A percentile compares a stretch with the other conserved stretches of the same genome.
Conservation (phyloP, 37 sponge, comb jelly and placozoan genomes). For the Haliclona indistincta region DNA sequence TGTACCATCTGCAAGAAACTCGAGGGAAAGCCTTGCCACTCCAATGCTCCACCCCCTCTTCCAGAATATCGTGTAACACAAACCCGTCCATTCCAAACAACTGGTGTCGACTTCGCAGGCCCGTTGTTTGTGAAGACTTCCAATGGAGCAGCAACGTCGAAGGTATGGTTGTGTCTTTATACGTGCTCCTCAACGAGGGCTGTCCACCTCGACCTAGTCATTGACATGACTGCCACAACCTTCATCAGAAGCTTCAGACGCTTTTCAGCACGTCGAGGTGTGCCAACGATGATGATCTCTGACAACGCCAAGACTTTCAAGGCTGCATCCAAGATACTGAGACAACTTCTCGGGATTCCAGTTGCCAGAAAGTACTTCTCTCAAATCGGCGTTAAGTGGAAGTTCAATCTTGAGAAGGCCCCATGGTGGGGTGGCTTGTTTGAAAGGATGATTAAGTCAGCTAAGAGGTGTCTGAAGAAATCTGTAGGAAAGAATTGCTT, state of each 20-base stretch:
- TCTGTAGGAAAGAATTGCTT: slow-evolving; percentile 4
- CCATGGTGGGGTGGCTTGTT: slow-evolving; percentile 31
- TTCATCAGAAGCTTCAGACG: slow-evolving; percentile 28
- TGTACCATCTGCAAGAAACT: slow-evolving; percentile 16
- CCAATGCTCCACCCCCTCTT: slow-evolving; percentile 14
- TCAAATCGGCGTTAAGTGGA: neutral
- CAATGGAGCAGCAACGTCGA: neutral
- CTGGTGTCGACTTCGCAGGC: slow-evolving; percentile 28
- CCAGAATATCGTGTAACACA: slow-evolving; percentile 9
- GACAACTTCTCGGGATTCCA: neutral
- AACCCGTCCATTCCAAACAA: slow-evolving; percentile 4
- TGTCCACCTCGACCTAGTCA: slow-evolving; percentile 26
- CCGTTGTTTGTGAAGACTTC: slow-evolving; percentile 14
- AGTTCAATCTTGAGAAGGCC: slow-evolving; percentile 16
- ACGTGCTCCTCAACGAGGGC: slow-evolving; percentile 10
- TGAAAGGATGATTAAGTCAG: slow-evolving; percentile 33
- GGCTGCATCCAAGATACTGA: neutral
- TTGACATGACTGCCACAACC: slow-evolving; percentile 4
- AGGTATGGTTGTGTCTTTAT: slow-evolving; percentile 13
- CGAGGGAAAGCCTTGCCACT: neutral
- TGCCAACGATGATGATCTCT: slow-evolving; percentile 13
- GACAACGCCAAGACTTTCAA: slow-evolving; percentile 33
- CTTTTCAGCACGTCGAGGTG: slow-evolving; percentile 25
- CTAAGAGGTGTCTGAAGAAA: slow-evolving; percentile 28
- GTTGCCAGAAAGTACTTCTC: neutral